phyloP scores from a whole-genome alignment of 2,113 vertebrate genomes.

The Sciurus niger region DNA sequence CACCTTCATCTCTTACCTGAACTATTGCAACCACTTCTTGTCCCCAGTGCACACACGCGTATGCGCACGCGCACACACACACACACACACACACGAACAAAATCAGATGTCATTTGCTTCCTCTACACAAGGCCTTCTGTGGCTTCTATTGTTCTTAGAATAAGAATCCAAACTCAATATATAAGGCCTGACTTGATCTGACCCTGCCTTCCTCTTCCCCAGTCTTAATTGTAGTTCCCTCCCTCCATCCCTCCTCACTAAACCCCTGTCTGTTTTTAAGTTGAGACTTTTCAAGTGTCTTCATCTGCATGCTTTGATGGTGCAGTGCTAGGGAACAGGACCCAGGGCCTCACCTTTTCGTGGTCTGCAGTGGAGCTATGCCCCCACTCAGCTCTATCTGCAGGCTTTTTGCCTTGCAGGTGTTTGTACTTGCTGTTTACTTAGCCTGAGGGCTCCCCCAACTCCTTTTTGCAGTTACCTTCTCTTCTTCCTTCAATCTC shows the following conservation, averaged over 20 bases:
- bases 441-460: no score
- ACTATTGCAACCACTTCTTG: no score
- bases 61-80: neutral
- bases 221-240: neutral
- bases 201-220: no score
- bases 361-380: neutral
- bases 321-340: neutral
- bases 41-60: neutral
- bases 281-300: conserved; percentile 13
- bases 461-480: neutral
- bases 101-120: neutral
- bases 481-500: neutral
- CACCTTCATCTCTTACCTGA: no score
- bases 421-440: conserved; percentile 23
- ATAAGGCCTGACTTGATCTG: no score
- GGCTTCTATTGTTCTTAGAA: no score
- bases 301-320: neutral
- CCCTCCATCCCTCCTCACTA: neutral
- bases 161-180: no score
- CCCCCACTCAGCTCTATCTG: neutral
- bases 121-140: neutral
- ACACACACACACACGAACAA: no score
- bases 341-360: neutral
- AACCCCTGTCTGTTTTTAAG: neutral
- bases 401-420: neutral